These are phyloP conservation scores for Heterodera filipjevi DNA, from an alignment of 2,888 invertebrate genomes.

Conservation along the genomic window DNA sequence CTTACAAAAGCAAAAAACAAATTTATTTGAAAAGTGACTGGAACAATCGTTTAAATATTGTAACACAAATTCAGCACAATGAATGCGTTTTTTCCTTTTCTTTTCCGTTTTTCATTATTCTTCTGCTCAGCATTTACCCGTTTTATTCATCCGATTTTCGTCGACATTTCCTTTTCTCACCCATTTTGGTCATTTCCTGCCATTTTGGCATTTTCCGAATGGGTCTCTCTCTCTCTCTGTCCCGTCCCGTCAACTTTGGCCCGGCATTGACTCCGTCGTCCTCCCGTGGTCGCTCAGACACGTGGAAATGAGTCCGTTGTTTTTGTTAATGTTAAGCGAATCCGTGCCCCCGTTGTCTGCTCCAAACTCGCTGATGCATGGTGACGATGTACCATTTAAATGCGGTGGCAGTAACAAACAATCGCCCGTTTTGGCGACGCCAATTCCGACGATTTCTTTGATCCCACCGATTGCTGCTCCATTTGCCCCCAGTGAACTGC, in stretches of 20 bases:
- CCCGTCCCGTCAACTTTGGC: not conserved
- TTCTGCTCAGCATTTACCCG: no score
- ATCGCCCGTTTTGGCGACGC: not conserved
- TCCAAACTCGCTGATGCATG: not conserved
- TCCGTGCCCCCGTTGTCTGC: slow-evolving; percentile 1
- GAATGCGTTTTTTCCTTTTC: no score
- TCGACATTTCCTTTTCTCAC: no score
- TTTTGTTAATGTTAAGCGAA: not conserved
- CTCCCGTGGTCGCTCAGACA: not conserved
- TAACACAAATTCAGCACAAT: no score
- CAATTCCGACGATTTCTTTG: not conserved
- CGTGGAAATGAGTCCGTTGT: not conserved
- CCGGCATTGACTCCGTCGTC: not conserved
- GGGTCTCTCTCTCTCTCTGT: no score
- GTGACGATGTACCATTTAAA: not conserved
- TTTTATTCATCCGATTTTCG: no score
- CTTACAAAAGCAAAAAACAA: no score
- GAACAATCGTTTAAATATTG: no score
- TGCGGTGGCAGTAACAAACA: not conserved
- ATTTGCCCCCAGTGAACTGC: slow-evolving; percentile 5
- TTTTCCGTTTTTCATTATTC: no score
- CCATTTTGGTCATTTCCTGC: no score
- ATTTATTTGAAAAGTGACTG: no score
- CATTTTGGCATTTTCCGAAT: no score
- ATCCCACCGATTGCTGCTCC: not conserved